Percentiles rank a stretch among this genome's conserved stretches.
These are phyloP conservation scores for Cossypha dichroa DNA, from an alignment of 2,797 vertebrate genomes.

Conservation along the genomic window DNA sequence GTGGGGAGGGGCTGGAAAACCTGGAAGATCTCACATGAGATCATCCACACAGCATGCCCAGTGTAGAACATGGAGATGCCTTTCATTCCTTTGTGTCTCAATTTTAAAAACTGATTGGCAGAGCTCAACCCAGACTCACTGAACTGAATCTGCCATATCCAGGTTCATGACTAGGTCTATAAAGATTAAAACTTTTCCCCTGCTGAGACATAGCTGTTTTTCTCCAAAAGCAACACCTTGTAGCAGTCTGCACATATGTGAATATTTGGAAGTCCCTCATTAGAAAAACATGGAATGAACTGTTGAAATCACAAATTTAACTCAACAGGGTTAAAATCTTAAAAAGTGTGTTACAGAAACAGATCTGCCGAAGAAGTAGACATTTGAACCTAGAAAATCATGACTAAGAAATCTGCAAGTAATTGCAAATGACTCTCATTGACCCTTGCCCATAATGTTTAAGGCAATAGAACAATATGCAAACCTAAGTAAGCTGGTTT, in stretches of 20 bases:
- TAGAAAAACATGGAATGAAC: neutral
- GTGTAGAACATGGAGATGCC: neutral
- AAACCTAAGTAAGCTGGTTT: neutral
- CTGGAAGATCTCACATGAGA: neutral
- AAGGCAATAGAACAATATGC: neutral
- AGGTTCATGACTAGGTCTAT: neutral
- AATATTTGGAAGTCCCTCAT: neutral
- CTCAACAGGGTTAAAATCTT: neutral
- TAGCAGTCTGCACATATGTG: neutral
- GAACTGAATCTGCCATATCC: neutral
- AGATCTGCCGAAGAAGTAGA: neutral
- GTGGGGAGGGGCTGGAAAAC: neutral
- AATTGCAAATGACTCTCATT: neutral
- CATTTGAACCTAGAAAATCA: neutral
- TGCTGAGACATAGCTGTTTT: neutral
- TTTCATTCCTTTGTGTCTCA: neutral
- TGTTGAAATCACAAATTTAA: neutral
- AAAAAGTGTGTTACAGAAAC: neutral
- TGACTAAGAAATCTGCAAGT: neutral
- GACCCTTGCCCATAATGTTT: neutral
- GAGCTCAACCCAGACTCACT: neutral
- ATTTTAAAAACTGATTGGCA: neutral
- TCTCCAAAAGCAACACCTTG: neutral
- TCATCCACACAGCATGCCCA: fast-evolving
- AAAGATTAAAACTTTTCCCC: neutral